phyloP scores from a whole-genome alignment of 2,113 vertebrate genomes.

The Dinomys branickii region DNA sequence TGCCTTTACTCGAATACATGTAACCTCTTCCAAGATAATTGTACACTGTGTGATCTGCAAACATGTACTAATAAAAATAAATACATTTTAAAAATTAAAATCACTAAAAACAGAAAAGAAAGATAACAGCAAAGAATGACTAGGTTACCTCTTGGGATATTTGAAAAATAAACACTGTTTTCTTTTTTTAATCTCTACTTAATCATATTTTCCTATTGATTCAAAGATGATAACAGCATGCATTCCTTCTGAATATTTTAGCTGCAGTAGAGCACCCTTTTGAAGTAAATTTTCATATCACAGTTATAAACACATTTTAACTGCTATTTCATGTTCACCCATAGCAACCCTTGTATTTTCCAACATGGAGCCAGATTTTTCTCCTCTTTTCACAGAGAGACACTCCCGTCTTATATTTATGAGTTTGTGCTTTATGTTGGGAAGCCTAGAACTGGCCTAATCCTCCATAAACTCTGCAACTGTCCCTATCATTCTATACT shows the following conservation, averaged over 20 bases:
- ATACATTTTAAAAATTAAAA: not conserved
- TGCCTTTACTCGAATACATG: not conserved
- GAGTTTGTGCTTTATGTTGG: not conserved
- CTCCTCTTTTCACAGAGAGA: not conserved
- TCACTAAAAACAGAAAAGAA: not conserved
- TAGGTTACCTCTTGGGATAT: not conserved
- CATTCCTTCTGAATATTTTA: not conserved
- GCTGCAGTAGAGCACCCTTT: not conserved
- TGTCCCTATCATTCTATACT: not conserved
- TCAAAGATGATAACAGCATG: not conserved
- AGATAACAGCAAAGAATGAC: not conserved
- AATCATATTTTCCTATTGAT: not conserved
- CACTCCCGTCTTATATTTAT: not conserved
- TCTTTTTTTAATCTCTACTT: not conserved
- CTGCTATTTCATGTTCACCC: not conserved
- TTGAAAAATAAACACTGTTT: not conserved
- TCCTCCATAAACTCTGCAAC: not conserved
- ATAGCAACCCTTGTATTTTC: not conserved
- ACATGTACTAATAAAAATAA: not conserved
- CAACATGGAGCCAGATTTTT: not conserved
- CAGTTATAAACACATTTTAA: not conserved
- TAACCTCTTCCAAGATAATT: not conserved
- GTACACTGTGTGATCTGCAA: not conserved
- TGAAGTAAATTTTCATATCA: not conserved
- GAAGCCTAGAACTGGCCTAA: not conserved